Evolutionary conservation across 2,113 vertebrate species (phyloP), one percentile per base, ranked within the genome.

Genomic region (Boulengeromyrus knoepffleri): DNA sequence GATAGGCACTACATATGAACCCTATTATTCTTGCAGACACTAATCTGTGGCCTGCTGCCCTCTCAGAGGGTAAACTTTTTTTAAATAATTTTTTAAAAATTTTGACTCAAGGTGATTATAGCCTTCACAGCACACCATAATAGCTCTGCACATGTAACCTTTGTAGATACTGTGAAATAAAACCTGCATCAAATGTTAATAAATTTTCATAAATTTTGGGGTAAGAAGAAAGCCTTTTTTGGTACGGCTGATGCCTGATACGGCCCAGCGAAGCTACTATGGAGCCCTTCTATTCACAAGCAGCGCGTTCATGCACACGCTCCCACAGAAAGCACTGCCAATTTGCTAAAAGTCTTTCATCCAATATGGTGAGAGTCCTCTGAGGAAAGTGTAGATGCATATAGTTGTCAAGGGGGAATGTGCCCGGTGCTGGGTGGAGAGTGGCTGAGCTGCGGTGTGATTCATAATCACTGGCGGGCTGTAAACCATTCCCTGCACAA

Each of bases 401-500:
- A 96, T 96, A 96, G 96, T 96, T 97, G 96, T 97, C 96, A 97
- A 93, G 93, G 93, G 92, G 95, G 96, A 97, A 95, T 97, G 91
- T 94, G 94, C 92, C 93, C 93, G 91, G 93, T 93, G 91, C 92
- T 93, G 93, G 87, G 88, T 89, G 39, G 85, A 47, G 85, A 53
- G 85, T 39, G 27, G 50, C 50, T 36, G 74, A 96, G 96, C 96
- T 96, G 94, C 94, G 96, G 97, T 97, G 98, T 99, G 98, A 99
- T 98, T 99, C 98, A 99, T 99, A 98, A 99, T 98, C 97, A 98
- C 96, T 97, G 97, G 96, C 92, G 94, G 97, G 97, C 97, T 97
- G 98, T 99, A 99, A 99, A 99, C 97, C 97, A 98, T 99, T 98
- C 96, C 96, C 96, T 96, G 96, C 97, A 98, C 96, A 99, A 99